Percentiles rank a stretch among this genome's conserved stretches.
Evolutionary conservation across 2,113 vertebrate species (phyloP).

Genomic region (Brachypteracias leptosomus): DNA sequence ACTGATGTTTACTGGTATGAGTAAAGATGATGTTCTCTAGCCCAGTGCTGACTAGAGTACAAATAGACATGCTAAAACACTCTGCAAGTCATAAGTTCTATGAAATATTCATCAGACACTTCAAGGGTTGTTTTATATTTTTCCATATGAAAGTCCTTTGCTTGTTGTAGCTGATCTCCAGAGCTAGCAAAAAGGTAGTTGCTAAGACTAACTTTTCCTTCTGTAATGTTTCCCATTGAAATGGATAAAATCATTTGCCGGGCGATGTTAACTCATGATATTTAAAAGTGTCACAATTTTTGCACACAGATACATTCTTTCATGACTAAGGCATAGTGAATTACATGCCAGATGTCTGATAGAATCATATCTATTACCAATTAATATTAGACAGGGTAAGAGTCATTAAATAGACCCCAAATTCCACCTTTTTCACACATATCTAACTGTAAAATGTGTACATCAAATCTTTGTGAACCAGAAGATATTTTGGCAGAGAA

Average conservation of each 20-base stretch:
- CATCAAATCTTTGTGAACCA: not conserved
- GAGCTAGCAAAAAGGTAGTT: not conserved
- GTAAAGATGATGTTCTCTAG: not conserved
- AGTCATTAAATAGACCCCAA: not conserved
- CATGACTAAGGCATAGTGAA: not conserved
- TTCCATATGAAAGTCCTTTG: not conserved
- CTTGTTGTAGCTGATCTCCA: not conserved
- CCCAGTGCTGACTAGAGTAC: not conserved
- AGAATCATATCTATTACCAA: not conserved
- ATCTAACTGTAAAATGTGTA: not conserved
- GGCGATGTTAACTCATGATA: not conserved
- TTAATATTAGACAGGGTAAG: not conserved
- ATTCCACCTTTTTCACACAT: not conserved
- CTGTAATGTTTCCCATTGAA: not conserved
- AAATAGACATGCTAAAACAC: constrained; percentile 1
- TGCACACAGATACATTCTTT: not conserved
- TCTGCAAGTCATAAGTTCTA: not conserved
- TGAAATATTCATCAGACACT: constrained; percentile 56
- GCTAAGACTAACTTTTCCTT: not conserved
- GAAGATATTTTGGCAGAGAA: not conserved
- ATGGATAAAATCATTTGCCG: not conserved
- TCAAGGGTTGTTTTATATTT: constrained; percentile 13
- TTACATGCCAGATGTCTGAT: not conserved
- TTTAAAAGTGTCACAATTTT: not conserved
- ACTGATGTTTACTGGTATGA: constrained; percentile 7